These are phyloP conservation scores for Epiblema foenella DNA, from an alignment of 2,888 invertebrate species.

Conservation along the genomic window DNA sequence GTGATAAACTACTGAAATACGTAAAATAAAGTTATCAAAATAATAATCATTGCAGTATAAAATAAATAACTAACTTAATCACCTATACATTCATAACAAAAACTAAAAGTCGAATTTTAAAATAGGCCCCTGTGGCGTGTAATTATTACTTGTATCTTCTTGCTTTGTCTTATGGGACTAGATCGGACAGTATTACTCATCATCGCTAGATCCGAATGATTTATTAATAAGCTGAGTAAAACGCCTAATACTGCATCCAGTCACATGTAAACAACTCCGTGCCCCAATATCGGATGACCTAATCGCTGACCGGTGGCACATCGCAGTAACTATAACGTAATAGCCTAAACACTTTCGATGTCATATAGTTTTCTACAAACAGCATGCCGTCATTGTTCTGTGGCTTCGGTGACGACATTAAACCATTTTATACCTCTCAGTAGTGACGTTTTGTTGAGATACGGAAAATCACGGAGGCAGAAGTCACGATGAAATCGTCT, in stretches of 20 bases:
- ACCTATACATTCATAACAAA: too few relatives aligned
- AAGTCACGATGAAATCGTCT: constrained; percentile 30
- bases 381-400: constrained; percentile 46
- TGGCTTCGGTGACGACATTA: constrained; percentile 48
- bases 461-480: constrained; percentile 26
- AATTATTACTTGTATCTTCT: too few relatives aligned
- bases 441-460: constrained; percentile 35
- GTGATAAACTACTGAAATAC: too few relatives aligned
- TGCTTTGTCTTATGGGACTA: too few relatives aligned
- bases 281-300: constrained; percentile 19
- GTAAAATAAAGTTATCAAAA: too few relatives aligned
- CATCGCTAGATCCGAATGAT: neutral
- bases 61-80: too few relatives aligned
- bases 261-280: constrained; percentile 30
- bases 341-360: constrained; percentile 55
- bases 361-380: constrained; percentile 58
- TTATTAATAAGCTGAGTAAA: constrained; percentile 12
- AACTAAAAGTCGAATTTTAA: too few relatives aligned
- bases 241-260: constrained; percentile 17
- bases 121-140: too few relatives aligned
- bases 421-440: neutral
- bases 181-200: too few relatives aligned
- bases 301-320: constrained; percentile 2
- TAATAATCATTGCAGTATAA: too few relatives aligned
- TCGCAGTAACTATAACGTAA: constrained; percentile 3